These are phyloP conservation scores for Virgularia gustaviana DNA, from an alignment of 92 coral and sea anemone genomes.

Conservation along the genomic window DNA sequence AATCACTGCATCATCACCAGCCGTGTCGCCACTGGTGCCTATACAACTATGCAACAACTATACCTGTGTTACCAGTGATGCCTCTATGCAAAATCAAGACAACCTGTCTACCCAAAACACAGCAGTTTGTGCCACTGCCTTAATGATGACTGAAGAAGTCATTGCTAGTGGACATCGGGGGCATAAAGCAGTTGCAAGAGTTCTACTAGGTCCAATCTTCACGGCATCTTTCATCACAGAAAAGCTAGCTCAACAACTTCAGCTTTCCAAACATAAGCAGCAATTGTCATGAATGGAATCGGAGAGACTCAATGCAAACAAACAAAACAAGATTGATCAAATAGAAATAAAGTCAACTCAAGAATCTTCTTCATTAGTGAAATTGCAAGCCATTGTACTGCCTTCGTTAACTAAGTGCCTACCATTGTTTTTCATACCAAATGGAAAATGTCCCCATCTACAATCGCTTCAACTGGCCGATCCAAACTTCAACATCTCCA, in stretches of 20 bases:
- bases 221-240: slow-evolving; percentile 52
- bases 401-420: slow-evolving; percentile 37
- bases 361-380: neutral
- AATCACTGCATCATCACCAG: neutral
- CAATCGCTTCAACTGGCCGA: slow-evolving; percentile 45
- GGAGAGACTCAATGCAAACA: slow-evolving; percentile 45
- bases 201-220: slow-evolving; percentile 51
- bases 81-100: neutral
- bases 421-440: slow-evolving; percentile 40
- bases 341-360: slow-evolving; percentile 26
- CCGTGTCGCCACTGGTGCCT: neutral
- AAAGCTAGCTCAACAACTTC: slow-evolving; percentile 34
- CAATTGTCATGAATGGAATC: slow-evolving; percentile 35
- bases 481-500: slow-evolving; percentile 42
- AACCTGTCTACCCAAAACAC: slow-evolving; percentile 16
- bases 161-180: slow-evolving; percentile 42
- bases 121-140: slow-evolving; percentile 7
- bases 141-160: slow-evolving; percentile 63
- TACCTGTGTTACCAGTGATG: neutral
- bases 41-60: neutral
- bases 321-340: slow-evolving; percentile 24
- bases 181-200: slow-evolving; percentile 40
- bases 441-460: slow-evolving; percentile 45
- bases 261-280: slow-evolving; percentile 18
- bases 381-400: slow-evolving; percentile 50